Evolutionary conservation across 1,140 invertebrate genomes (phyloP), one percentile per base, ranked within the genome.

Genomic region (Philaenus spumarius): DNA sequence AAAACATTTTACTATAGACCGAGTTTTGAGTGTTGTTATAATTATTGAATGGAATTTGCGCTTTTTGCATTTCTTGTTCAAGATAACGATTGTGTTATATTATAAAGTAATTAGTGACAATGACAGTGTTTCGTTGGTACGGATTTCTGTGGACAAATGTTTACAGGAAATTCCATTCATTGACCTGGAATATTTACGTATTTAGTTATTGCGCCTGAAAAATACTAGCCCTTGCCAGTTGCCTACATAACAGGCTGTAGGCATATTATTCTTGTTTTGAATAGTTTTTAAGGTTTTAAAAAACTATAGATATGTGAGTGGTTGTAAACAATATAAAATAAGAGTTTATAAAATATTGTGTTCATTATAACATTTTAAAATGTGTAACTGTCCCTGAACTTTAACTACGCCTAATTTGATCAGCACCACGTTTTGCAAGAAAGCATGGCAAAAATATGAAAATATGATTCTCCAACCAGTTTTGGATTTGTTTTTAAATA

Each of bases 181-280:
- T 70, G 67, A 71, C 67, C 68, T 70, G 68, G 66, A 69, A 69
- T 69, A 65, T 65, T 64, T 57, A 55, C 56, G 65, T 67, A 60
- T 72, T 70, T 66, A 64, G 62, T 63, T 72, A 74, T 74, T 74
- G 71, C 73, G 72, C 72, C 70, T 73, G 69, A 74, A 71, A 73
- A 69, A 68, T 58, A 60, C 40, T 58, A 71, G 72, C 68, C 73
- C 72, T 74, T 73, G 72, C 67, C 67, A 68, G 64, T 70, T 70
- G 70, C 50, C 35, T 53, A 39, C 34, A 53, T 53, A 17, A 30
- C 26, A 50, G 47, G 15, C 47, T 50, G 47, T 50, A 50, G 47
- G 47, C 47, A 20, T 26, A 30, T 30, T 30, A 30, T 3, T 30
- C 26, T 30, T 4, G 9, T 4, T 30, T 30, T 30, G 26, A 30